Evolutionary conservation across 2,888 invertebrate genomes (phyloP).

Genomic region (Tetramorium bicarinatum): DNA sequence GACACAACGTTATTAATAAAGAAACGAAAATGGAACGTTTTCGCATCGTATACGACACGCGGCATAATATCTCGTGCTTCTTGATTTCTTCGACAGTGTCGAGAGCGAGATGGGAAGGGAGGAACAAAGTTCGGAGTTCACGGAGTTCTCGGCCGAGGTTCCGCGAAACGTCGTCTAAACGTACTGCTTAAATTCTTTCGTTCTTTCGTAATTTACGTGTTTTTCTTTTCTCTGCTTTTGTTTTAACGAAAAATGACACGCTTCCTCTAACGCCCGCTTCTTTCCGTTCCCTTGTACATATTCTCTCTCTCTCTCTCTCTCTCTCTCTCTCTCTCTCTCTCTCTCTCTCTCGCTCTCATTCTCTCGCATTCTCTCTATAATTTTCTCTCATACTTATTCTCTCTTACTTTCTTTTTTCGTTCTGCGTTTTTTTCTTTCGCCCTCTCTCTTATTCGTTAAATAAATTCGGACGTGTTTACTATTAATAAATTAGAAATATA

Average conservation of each 20-base stretch:
- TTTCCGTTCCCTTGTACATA: slow-evolving; percentile 17
- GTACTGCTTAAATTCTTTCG: slow-evolving; percentile 69
- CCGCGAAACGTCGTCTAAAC: slow-evolving; percentile 71
- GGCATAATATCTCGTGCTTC: neutral
- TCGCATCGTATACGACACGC: neutral
- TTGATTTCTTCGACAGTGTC: neutral
- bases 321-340: slow-evolving; percentile 1
- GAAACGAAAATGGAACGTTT: slow-evolving; percentile 14
- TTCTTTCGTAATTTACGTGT: slow-evolving; percentile 49
- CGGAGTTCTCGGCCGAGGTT: slow-evolving; percentile 68
- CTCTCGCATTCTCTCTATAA: neutral
- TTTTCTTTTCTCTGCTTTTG: slow-evolving; percentile 38
- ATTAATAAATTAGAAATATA: slow-evolving; percentile 77
- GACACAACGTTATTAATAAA: slow-evolving; percentile 1
- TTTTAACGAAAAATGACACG: slow-evolving; percentile 60
- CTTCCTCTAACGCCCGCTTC: slow-evolving; percentile 24
- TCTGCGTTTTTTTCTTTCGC: slow-evolving; percentile 37
- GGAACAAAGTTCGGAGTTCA: slow-evolving; percentile 39
- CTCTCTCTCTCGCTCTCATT: slow-evolving; percentile 31
- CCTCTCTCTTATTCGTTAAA: slow-evolving; percentile 43
- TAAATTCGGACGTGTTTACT: slow-evolving; percentile 59
- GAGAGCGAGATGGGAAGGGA: slow-evolving; percentile 24
- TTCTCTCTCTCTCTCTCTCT: slow-evolving; percentile 36
- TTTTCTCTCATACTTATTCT: neutral
- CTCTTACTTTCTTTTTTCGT: slow-evolving; percentile 30